Evolutionary conservation across 2,797 vertebrate species (phyloP), one percentile per base, ranked within the genome.

Genomic region (Adelosebastes latens): DNA sequence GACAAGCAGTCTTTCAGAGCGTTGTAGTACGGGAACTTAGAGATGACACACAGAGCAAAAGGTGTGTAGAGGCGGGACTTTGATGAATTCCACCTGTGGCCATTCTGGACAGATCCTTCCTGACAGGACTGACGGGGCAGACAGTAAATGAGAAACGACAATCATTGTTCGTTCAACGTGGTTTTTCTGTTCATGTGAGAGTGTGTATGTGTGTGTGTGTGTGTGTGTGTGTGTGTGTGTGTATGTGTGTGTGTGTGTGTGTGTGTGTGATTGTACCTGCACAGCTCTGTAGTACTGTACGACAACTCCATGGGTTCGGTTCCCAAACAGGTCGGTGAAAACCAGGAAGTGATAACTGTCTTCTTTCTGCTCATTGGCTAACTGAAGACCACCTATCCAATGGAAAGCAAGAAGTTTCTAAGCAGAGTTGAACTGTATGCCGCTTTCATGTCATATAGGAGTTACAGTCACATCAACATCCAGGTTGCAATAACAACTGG

Each of bases 241-340:
- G 20, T 77, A 46, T 24, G 46, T 72, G 13, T 55, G 14, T 10
- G 59, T 31, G 13, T 12, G 10, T 18, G 39, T 55, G 42, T 20
- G 61, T 29, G 31, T 5, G 20, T 31, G 49, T 60, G 27, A 74
- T 24, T 27, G 59, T 81, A 99, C 99, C 85, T 97, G 98, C 16
- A 98, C 70, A 20, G 96, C 90, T 81, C 96, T 97, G 91, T 96
- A 95, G 92, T 95, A 97, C 86, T 97, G 97, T 36, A 96, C 95
- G 0, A 99, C 97, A 25, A 97, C 97, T 3, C 97, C 98, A 0
- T 99, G 96, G 0, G 98, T 98, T 79, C 98, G 96, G 87, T 97
- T 99, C 62, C 99, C 99, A 58, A 97, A 97, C 77, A 99, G 91
- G 1, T 99, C 98, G 0, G 99, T 99, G 80, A 99, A 99, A 82